Conservation (phyloP, 2,797 vertebrate genomes). For the Pitangus sulphuratus region DNA sequence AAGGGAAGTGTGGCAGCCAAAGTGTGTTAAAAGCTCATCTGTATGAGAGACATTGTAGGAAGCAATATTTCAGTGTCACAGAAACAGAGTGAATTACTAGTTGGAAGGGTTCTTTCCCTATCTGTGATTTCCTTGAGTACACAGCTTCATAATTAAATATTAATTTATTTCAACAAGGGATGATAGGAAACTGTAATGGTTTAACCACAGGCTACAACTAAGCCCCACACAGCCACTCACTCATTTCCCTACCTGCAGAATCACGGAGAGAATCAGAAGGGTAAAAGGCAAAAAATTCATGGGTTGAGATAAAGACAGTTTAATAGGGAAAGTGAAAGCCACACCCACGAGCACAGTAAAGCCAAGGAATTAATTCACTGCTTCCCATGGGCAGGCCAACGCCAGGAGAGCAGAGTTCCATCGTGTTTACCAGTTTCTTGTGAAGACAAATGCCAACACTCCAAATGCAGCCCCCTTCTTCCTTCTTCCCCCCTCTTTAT, state of each 20-base stretch:
- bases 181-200: background rate
- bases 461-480: fast-evolving
- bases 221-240: background rate
- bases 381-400: background rate
- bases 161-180: background rate
- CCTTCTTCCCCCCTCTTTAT: background rate
- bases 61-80: background rate
- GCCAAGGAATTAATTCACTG: background rate
- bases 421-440: fast-evolving
- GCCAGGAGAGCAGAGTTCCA: background rate
- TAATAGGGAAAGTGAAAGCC: background rate
- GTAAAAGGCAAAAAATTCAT: background rate
- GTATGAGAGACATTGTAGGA: background rate
- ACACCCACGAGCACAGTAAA: background rate
- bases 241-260: background rate
- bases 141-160: background rate
- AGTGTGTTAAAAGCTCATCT: background rate
- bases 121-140: background rate
- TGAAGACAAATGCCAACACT: fast-evolving
- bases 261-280: background rate
- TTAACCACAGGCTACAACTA: background rate
- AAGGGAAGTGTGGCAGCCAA: background rate
- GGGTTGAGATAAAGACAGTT: background rate
- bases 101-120: background rate
- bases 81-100: background rate